These are phyloP conservation scores for Glaucidium brasilianum DNA, from an alignment of 2,113 vertebrate species.

Conservation along the genomic window DNA sequence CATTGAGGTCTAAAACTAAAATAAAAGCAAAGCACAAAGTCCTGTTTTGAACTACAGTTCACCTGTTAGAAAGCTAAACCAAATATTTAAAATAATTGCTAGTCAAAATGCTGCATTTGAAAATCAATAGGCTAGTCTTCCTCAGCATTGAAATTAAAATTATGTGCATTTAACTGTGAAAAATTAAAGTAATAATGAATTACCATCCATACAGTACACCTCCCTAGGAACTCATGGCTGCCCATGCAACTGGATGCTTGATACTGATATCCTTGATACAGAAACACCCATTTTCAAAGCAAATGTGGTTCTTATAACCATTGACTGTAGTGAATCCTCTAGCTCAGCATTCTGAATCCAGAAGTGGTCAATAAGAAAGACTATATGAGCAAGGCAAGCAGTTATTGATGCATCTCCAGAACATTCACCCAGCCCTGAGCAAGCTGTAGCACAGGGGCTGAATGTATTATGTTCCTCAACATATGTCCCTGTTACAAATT, in stretches of 20 bases:
- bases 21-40: not conserved
- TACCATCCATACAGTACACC: not conserved
- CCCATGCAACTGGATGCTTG: not conserved
- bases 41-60: not conserved
- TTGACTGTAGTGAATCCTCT: not conserved
- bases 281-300: not conserved
- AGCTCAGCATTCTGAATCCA: not conserved
- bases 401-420: not conserved
- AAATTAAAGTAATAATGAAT: not conserved
- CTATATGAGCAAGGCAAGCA: not conserved
- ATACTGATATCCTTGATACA: not conserved
- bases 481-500: not conserved
- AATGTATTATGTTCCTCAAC: not conserved
- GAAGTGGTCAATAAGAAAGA: not conserved
- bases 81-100: not conserved
- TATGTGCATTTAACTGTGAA: not conserved
- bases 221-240: not conserved
- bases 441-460: not conserved
- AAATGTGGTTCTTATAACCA: not conserved
- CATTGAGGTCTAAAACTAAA: constrained; percentile 82
- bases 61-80: not conserved
- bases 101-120: not conserved
- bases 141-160: not conserved
- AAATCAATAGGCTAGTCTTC: not conserved
- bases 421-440: not conserved